Evolutionary conservation across 1,140 invertebrate species (phyloP), one percentile per base, ranked within the genome.

Genomic region (Drosophila chauvacae): DNA sequence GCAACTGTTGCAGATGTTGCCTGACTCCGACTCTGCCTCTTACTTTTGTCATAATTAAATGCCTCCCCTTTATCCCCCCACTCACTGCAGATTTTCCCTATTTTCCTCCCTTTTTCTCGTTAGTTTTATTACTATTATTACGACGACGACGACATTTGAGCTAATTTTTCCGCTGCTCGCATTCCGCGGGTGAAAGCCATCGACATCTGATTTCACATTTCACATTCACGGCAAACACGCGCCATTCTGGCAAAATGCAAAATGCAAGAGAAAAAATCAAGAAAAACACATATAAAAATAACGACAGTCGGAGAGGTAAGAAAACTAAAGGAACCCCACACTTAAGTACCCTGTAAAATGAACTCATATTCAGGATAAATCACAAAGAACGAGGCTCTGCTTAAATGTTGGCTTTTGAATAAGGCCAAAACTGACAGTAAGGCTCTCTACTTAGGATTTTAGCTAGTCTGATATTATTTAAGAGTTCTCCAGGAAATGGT

Each of bases 141-240:
- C 69, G 35, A 65, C 56, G 57, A 65, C 56, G 57, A 63, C 56
- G 57, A 63, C 72, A 87, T 88, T 83, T 88, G 84, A 83, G 84
- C 76, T 76, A 80, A 87, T 87, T 88, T 84, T 66, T 61, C 44
- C 51, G 77, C 57, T 74, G 80, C 60, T 65, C 84, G 83, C 84
- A 87, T 87, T 87, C 84, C 81, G 44, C 61, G 81, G 85, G 84
- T 87, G 84, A 87, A 87, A 87, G 84, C 84, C 80, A 58, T 65
- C 48, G 47, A 47, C 59, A 59, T 57, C 48, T 53, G 41, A 37
- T 55, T 28, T 60, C 62, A 59, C 41, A 39, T 65, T 53, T 78
- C 66, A 74, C 76, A 64, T 83, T 65, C 77, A 64, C 71, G 63
- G 60, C 70, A 66, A 53, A 76, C 71, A 80, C 80, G 76, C 80